These are phyloP conservation scores for Ditula angustiorana DNA, from an alignment of 2,888 invertebrate species.

Conservation along the genomic window DNA sequence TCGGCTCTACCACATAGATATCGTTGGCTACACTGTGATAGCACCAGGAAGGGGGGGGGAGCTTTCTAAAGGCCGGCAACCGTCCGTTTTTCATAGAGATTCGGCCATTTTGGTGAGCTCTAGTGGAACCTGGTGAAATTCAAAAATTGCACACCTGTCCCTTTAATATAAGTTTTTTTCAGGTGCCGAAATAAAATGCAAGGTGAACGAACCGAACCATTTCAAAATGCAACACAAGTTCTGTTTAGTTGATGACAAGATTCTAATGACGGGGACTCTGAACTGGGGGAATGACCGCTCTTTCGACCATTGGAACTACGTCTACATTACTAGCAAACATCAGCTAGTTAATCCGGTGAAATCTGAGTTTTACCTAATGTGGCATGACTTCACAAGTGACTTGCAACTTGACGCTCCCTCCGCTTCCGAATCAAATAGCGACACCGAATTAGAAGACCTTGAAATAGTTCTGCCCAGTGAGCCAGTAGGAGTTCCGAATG, in stretches of 20 bases:
- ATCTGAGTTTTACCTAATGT: slow-evolving; percentile 87
- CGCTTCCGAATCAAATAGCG: slow-evolving; percentile 7
- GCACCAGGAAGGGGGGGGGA: no score
- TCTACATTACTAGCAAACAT: slow-evolving; percentile 86
- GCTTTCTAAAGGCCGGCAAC: no score
- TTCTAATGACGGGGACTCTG: slow-evolving; percentile 89
- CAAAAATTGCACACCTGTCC: no score
- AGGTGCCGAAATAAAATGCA: slow-evolving; percentile 86
- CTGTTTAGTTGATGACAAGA: slow-evolving; percentile 86
- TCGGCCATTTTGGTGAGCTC: no score
- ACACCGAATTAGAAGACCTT: slow-evolving; percentile 7
- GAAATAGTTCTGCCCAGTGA: slow-evolving; percentile 4
- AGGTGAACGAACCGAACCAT: slow-evolving; percentile 65
- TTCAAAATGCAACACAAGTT: slow-evolving; percentile 92
- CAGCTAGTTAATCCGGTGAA: slow-evolving; percentile 84
- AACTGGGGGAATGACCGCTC: slow-evolving; percentile 91
- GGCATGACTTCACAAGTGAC: slow-evolving; percentile 65
- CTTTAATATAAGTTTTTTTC: no score
- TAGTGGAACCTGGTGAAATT: no score
- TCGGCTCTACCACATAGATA: no score
- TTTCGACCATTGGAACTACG: slow-evolving; percentile 89
- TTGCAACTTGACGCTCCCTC: slow-evolving; percentile 42
- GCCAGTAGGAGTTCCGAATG: slow-evolving; percentile 1
- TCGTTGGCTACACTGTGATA: no score
- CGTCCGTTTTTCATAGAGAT: no score